A percentile compares a stretch with the other conserved stretches of the same genome.
These are phyloP conservation scores for Aphaenogaster ashmeadi DNA, from an alignment of 1,140 invertebrate genomes.

Conservation along the genomic window DNA sequence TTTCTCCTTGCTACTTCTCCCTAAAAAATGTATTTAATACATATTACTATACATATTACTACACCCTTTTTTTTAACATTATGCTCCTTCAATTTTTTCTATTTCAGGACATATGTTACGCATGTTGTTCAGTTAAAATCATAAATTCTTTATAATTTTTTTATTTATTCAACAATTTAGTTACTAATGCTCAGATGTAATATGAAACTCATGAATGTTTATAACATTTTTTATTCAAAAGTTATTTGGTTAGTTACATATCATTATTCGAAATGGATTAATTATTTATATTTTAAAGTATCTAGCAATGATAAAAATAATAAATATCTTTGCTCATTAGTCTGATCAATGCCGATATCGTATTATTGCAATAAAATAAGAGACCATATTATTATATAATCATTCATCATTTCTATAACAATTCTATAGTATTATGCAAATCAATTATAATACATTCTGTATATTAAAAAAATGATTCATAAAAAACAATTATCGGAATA, in stretches of 20 bases:
- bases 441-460: background rate
- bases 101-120: conserved; percentile 50
- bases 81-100: conserved; percentile 68
- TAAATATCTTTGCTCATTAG: background rate
- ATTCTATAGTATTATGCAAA: background rate
- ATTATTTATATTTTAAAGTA: background rate
- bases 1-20: conserved; percentile 67
- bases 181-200: background rate
- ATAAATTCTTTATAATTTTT: background rate
- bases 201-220: background rate
- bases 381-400: background rate
- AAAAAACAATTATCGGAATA: background rate
- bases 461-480: background rate
- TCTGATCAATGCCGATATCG: background rate
- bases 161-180: background rate
- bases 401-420: background rate
- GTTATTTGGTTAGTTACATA: background rate
- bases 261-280: background rate
- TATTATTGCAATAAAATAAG: background rate
- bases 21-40: conserved; percentile 79
- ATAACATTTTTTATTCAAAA: background rate
- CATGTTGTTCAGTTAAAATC: conserved; percentile 53
- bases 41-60: conserved; percentile 80
- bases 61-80: conserved; percentile 63
- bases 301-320: background rate